Percentiles rank a stretch among this genome's conserved stretches.
Conservation (phyloP, 2,113 vertebrate species). For the Dermatemys mawii region DNA sequence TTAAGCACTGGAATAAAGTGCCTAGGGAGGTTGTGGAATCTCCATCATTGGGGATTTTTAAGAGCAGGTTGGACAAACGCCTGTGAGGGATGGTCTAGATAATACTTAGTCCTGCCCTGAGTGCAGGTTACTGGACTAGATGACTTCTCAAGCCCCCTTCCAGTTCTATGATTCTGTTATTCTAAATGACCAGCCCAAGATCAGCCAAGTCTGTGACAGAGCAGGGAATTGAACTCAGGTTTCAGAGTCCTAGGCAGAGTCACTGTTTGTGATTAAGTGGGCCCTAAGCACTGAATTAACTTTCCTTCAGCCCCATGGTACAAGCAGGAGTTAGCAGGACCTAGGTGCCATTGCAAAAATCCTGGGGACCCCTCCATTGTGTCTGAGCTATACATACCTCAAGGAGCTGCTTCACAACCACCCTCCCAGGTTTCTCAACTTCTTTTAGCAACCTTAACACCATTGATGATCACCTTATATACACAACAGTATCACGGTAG, state of each 20-base stretch:
- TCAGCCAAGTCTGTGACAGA: neutral
- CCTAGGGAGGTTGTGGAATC: too few species aligned
- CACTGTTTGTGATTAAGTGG: neutral
- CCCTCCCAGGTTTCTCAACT: neutral
- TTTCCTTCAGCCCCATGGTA: neutral
- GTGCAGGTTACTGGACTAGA: too few species aligned
- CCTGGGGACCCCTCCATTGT: neutral
- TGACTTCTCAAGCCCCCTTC: too few species aligned
- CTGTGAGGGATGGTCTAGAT: too few species aligned
- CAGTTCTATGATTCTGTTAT: too few species aligned
- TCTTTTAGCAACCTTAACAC: neutral
- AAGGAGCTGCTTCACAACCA: neutral
- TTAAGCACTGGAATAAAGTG: too few species aligned
- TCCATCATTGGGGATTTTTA: too few species aligned
- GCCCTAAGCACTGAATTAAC: neutral
- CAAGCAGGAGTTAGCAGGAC: neutral
- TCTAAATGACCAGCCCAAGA: neutral
- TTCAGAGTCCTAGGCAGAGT: neutral
- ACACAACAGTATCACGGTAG: fast-evolving
- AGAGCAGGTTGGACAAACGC: too few species aligned
- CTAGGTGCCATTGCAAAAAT: fast-evolving
- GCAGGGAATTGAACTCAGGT: neutral
- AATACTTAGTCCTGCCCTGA: too few species aligned
- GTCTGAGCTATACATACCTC: neutral
- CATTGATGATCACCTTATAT: fast-evolving